Percentiles rank a stretch among this genome's conserved stretches.
Conservation (phyloP, 2,797 vertebrate genomes). For the Chiloscyllium punctatum region DNA sequence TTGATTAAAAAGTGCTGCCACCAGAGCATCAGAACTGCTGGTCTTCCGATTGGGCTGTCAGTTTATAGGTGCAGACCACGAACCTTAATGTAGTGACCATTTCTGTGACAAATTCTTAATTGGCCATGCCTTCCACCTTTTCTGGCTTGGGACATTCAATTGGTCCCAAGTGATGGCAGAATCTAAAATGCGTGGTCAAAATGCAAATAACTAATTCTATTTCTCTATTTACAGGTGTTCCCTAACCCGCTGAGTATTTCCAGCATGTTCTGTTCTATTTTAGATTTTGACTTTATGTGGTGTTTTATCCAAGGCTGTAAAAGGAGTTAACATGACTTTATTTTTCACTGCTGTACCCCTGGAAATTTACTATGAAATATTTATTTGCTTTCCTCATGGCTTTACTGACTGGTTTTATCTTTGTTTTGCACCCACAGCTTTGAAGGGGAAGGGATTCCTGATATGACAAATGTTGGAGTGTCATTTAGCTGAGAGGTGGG, state of each 20-base stretch:
- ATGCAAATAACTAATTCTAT: background rate
- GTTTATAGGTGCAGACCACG: background rate
- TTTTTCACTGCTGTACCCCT: background rate
- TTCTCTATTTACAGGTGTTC: background rate
- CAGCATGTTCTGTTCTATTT: background rate
- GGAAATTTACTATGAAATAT: background rate
- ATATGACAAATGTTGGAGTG: background rate
- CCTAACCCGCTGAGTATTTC: background rate
- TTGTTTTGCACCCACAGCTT: background rate
- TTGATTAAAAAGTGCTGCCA: too few species aligned
- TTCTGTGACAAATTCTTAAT: background rate
- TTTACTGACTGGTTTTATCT: background rate
- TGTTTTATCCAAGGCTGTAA: background rate
- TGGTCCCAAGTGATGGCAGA: background rate
- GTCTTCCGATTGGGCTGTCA: background rate
- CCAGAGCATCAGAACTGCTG: too few species aligned
- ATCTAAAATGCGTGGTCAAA: background rate
- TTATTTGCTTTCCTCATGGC: background rate
- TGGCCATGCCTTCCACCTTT: background rate
- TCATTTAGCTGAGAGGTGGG: background rate
- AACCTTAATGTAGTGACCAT: background rate
- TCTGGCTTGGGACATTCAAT: background rate
- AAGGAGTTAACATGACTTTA: background rate
- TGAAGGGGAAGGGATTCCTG: background rate
- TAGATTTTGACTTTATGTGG: background rate